Evolutionary conservation across 2,797 vertebrate genomes (phyloP).

Genomic region (Centroberyx gerrardi): DNA sequence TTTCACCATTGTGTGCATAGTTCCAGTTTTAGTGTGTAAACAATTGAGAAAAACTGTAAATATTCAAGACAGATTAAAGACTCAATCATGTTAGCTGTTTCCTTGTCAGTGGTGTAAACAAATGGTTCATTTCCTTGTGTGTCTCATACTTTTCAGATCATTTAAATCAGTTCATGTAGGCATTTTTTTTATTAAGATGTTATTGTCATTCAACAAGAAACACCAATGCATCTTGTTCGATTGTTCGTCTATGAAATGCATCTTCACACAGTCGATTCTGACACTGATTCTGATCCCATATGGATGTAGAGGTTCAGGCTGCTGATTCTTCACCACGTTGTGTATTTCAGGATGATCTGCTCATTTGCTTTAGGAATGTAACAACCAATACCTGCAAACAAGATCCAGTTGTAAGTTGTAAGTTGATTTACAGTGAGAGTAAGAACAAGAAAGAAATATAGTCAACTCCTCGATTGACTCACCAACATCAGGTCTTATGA

Average conservation of each 20-base stretch:
- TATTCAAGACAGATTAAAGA: too few relatives aligned
- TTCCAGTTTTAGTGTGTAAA: too few relatives aligned
- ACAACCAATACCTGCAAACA: conserved; percentile 76
- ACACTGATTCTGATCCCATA: background rate
- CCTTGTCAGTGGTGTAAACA: too few relatives aligned
- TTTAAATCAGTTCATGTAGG: background rate
- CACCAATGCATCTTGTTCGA: background rate
- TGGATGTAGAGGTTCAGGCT: background rate
- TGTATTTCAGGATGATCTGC: conserved; percentile 70
- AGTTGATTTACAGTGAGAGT: background rate
- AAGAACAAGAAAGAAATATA: background rate
- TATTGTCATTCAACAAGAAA: background rate
- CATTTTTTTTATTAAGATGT: conserved; percentile 5
- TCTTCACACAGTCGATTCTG: background rate
- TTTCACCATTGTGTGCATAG: too few relatives aligned
- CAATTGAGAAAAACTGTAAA: too few relatives aligned
- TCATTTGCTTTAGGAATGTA: conserved; percentile 68
- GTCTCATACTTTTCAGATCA: background rate
- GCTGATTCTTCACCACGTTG: conserved; percentile 53
- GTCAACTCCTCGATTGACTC: conserved; percentile 33
- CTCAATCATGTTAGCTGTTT: too few relatives aligned
- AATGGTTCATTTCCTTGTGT: background rate
- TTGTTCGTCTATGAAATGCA: background rate
- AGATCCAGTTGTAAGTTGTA: background rate
- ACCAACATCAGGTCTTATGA: conserved; percentile 66